Percentiles rank a stretch among this genome's conserved stretches.
These are phyloP conservation scores for Ornithoptera alexandrae DNA, from an alignment of 2,888 invertebrate species.

Conservation along the genomic window DNA sequence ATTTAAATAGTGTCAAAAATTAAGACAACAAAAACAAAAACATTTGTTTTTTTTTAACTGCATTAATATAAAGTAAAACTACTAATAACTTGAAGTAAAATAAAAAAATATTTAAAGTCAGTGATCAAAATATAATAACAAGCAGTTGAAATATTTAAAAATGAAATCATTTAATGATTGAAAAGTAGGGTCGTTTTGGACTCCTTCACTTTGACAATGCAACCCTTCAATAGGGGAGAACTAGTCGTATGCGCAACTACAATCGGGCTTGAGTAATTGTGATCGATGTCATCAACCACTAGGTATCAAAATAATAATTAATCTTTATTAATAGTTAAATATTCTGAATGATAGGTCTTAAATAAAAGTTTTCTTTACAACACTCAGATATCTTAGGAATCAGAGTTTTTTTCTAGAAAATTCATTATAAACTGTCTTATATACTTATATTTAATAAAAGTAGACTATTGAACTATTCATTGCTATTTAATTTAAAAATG, in stretches of 20 bases:
- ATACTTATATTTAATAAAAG: too few relatives aligned
- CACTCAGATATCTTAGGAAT: too few relatives aligned
- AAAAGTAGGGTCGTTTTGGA: conserved; percentile 51
- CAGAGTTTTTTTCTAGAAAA: too few relatives aligned
- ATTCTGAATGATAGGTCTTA: not conserved
- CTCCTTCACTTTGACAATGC: conserved; percentile 43
- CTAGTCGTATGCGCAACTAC: conserved; percentile 58
- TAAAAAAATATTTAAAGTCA: not conserved
- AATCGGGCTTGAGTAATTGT: conserved; percentile 19
- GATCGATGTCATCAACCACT: conserved; percentile 20
- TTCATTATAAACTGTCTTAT: too few relatives aligned
- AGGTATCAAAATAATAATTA: conserved; percentile 1
- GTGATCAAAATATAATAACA: not conserved
- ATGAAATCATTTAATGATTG: conserved; percentile 61
- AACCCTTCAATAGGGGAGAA: conserved; percentile 57
- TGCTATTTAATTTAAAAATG: too few relatives aligned
- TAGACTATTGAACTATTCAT: too few relatives aligned
- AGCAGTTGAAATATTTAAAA: conserved; percentile 33
- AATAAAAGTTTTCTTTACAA: too few relatives aligned
- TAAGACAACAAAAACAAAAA: too few relatives aligned
- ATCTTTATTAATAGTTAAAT: not conserved
- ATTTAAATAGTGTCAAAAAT: not conserved
- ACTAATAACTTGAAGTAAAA: not conserved
- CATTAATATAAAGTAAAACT: not conserved
- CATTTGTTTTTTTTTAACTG: not conserved